These are phyloP conservation scores for Sebastes minor DNA, from an alignment of 2,797 vertebrate species.

Conservation along the genomic window DNA sequence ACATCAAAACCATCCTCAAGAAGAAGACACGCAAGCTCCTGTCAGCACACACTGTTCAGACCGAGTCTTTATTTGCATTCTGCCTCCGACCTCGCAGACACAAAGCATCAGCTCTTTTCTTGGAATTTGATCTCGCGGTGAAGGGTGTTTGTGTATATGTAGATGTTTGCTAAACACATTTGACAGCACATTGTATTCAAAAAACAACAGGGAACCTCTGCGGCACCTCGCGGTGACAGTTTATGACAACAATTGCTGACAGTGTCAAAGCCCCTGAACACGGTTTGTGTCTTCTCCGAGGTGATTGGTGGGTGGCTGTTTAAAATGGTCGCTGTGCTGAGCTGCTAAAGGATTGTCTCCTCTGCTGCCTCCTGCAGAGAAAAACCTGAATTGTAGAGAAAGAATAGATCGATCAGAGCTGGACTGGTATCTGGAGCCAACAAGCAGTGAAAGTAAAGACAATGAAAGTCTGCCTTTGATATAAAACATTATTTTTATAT, in stretches of 20 bases:
- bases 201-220: slow-evolving; percentile 63
- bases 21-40: slow-evolving; percentile 29
- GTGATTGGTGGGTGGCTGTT: slow-evolving; percentile 35
- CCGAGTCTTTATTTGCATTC: slow-evolving; percentile 57
- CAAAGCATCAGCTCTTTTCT: slow-evolving; percentile 59
- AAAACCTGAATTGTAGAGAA: slow-evolving; percentile 6
- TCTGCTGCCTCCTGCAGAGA: slow-evolving; percentile 27
- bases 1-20: slow-evolving; percentile 29
- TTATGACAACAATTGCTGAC: slow-evolving; percentile 63
- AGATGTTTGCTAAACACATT: slow-evolving; percentile 61
- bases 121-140: slow-evolving; percentile 46
- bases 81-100: slow-evolving; percentile 50
- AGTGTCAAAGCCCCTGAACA: slow-evolving; percentile 52
- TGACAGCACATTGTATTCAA: slow-evolving; percentile 68
- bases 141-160: slow-evolving; percentile 58
- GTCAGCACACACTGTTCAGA: slow-evolving; percentile 36
- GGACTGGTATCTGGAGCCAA: slow-evolving; percentile 6
- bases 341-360: slow-evolving; percentile 28
- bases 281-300: slow-evolving; percentile 23
- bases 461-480: slow-evolving; percentile 6
- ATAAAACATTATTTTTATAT: not conserved
- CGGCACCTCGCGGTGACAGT: slow-evolving; percentile 58
- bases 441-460: not conserved
- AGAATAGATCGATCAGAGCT: slow-evolving; percentile 24
- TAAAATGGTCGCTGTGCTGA: slow-evolving; percentile 29